Base-by-base conservation (phyloP, 2,888 invertebrate species). In the Cerceris rybyensis region DNA sequence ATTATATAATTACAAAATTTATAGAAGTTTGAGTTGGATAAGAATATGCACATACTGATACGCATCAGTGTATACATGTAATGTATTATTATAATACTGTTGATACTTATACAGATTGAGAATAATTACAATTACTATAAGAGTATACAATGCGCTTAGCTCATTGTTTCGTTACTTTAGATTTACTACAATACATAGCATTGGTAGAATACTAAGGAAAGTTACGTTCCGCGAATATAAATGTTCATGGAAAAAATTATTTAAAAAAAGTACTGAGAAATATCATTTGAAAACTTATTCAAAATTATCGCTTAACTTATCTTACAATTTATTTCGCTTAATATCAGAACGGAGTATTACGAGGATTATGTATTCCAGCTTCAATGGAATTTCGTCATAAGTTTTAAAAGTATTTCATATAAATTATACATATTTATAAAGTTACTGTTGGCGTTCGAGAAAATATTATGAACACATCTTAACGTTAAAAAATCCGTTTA, bases 1-100 rank as follows among this genome's bases (percentile, higher is more conserved):
- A 52, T 64, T 43, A 43, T 57, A 17, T 8, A 52, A 54, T 46
- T 2, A 9, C 28, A 28, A 13, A 9, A 65, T 16, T 42, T 14
- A 64, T 54, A 49, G 68, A 54, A n/a, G 28, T 28, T 50, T 59
- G 59, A 9, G 61, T 50, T n/a, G 63, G 46, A 14, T n/a, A 8
- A 42, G 49, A 71, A 68, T 50, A 28, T 55, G 49, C 46, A 55
- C 17, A 61, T 61, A 55, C 46, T 70, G 28, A 28, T 28, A 28
- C 28, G 28, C 28, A 28, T 28, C 28, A 57, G 52, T 60, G 46
- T 16, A 43, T 54, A 46, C 60, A 59, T 57, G 4, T 39, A 39
- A 4, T 70, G 52, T 52, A 60, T 67, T 81, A 70, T 81, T 64
- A 70, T 70, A 80, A 78, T 80, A 75, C 71, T 80, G 68, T 72